Percentiles rank a stretch among this genome's conserved stretches.
Conservation (phyloP, 2,888 invertebrate species). For the Agonopterix alstromeriana region DNA sequence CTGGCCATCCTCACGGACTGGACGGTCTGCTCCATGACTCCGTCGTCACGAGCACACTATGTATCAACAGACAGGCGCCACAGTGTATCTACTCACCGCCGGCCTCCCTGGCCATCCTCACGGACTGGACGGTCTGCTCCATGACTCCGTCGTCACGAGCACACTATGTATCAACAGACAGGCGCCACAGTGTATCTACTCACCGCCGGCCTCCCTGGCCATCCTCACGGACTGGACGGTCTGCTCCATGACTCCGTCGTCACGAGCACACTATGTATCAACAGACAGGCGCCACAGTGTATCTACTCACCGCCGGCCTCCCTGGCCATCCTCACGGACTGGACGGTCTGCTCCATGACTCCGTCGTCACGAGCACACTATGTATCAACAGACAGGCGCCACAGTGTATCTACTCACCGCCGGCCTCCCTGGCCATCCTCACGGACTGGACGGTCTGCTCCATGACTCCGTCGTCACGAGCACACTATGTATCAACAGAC, state of each 20-base stretch:
- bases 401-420: slow-evolving; percentile 68
- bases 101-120: slow-evolving; percentile 88
- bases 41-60: slow-evolving; percentile 98
- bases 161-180: slow-evolving; percentile 91
- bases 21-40: slow-evolving; percentile 98
- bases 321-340: slow-evolving; percentile 2
- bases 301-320: slow-evolving; percentile 17
- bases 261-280: slow-evolving; percentile 82
- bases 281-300: not conserved
- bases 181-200: not conserved
- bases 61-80: slow-evolving; percentile 80
- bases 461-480: slow-evolving; percentile 99
- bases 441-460: slow-evolving; percentile 97
- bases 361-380: slow-evolving; percentile 83
- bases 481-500: slow-evolving; percentile 88
- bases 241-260: slow-evolving; percentile 88
- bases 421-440: slow-evolving; percentile 86
- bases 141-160: slow-evolving; percentile 98
- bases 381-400: slow-evolving; percentile 79
- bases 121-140: slow-evolving; percentile 97
- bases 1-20: slow-evolving; percentile 93
- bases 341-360: slow-evolving; percentile 86
- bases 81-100: slow-evolving; percentile 65
- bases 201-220: slow-evolving; percentile 16
- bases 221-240: slow-evolving; percentile 36